Percentiles rank a stretch among this genome's conserved stretches.
phyloP scores from a whole-genome alignment of 1,140 invertebrate genomes.

The Rhyzopertha dominica region DNA sequence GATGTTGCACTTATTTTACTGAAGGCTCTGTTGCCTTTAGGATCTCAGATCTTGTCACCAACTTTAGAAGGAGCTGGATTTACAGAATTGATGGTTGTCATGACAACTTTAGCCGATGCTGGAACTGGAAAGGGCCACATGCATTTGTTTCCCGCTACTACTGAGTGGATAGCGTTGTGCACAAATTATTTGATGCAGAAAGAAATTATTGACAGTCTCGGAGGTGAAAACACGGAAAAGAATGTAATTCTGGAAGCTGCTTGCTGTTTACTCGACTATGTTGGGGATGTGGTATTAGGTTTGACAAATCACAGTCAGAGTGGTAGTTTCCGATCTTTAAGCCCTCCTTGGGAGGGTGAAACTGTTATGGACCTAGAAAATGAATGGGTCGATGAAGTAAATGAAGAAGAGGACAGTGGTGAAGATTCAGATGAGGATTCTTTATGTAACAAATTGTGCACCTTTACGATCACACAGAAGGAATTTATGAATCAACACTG shows the following conservation, averaged over 20 bases:
- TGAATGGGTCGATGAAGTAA: constrained; percentile 79
- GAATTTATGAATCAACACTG: constrained; percentile 98
- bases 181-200: constrained; percentile 56
- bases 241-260: constrained; percentile 65
- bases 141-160: constrained; percentile 68
- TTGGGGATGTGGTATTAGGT: constrained; percentile 51
- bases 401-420: constrained; percentile 88
- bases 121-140: constrained; percentile 71
- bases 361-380: constrained; percentile 67
- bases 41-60: constrained; percentile 59
- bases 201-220: constrained; percentile 52
- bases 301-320: constrained; percentile 32
- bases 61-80: constrained; percentile 68
- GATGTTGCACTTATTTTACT: constrained; percentile 70
- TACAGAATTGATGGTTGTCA: constrained; percentile 74
- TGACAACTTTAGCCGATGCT: constrained; percentile 79
- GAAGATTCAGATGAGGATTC: constrained; percentile 97
- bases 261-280: constrained; percentile 61
- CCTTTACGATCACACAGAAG: constrained; percentile 93
- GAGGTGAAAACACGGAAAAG: constrained; percentile 41
- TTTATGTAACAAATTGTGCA: constrained; percentile 90
- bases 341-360: constrained; percentile 76
- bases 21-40: constrained; percentile 70
- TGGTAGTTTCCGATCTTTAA: constrained; percentile 50
- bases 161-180: constrained; percentile 74